A percentile compares a stretch with the other conserved stretches of the same genome.
These are phyloP conservation scores for Cephus cinctus DNA, from an alignment of 1,140 invertebrate species.

Conservation along the genomic window DNA sequence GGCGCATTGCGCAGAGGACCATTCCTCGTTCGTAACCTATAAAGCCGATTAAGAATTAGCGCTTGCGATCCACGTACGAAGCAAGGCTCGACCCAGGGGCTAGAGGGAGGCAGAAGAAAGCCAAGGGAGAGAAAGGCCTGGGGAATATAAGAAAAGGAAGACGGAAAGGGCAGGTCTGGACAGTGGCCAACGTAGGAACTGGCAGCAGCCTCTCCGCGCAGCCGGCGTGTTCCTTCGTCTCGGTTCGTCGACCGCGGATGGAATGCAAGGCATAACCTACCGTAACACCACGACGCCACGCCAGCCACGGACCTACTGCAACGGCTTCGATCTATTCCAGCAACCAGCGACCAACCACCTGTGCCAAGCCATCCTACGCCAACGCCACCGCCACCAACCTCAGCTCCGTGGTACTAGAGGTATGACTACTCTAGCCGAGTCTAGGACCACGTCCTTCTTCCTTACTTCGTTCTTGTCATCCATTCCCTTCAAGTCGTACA, in stretches of 20 bases:
- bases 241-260: slow-evolving; percentile 51
- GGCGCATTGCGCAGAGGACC: too few species aligned
- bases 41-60: too few species aligned
- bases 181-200: slow-evolving; percentile 33
- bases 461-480: background rate
- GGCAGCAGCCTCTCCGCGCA: slow-evolving; percentile 27
- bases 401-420: too few species aligned
- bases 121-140: slow-evolving; percentile 8
- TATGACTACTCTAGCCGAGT: background rate
- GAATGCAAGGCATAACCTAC: slow-evolving; percentile 54
- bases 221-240: slow-evolving; percentile 38
- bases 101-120: background rate
- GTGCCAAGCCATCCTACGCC: slow-evolving; percentile 2
- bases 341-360: background rate
- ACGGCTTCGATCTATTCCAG: too few species aligned
- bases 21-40: too few species aligned
- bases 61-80: too few species aligned
- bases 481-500: too few species aligned
- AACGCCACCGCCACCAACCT: too few species aligned
- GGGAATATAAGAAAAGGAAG: slow-evolving; percentile 24
- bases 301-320: slow-evolving; percentile 22
- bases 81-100: background rate
- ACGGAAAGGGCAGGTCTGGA: slow-evolving; percentile 33
- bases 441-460: background rate
- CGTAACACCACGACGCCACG: slow-evolving; percentile 48